Evolutionary conservation across 2,113 vertebrate species (phyloP).

Genomic region (Sigmodon hispidus): DNA sequence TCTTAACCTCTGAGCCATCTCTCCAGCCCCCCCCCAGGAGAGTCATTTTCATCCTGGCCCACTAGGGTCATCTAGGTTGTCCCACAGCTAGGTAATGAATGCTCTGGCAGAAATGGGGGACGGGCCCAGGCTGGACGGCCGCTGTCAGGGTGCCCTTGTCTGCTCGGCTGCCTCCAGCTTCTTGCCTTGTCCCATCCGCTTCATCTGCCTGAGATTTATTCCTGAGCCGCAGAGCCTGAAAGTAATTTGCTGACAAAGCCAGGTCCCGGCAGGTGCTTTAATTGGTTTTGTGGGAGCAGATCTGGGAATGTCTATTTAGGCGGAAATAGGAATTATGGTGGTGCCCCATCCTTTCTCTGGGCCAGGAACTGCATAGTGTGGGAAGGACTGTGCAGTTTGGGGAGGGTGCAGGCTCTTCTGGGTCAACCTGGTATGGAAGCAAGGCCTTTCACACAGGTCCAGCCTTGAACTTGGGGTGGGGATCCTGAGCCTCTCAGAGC

Average conservation of each 20-base stretch:
- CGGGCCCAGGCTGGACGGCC: background rate
- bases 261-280: constrained; percentile 70
- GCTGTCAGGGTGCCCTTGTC: background rate
- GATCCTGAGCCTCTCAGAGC: background rate
- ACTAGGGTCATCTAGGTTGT: background rate
- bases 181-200: background rate
- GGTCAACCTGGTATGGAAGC: background rate
- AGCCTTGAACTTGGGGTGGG: background rate
- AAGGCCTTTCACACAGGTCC: background rate
- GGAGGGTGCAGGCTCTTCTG: background rate
- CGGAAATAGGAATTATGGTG: constrained; percentile 62
- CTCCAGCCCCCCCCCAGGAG: too few species aligned
- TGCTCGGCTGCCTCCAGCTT: background rate
- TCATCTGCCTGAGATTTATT: constrained; percentile 70
- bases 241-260: constrained; percentile 76
- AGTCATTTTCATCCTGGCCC: background rate
- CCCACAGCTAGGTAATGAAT: background rate
- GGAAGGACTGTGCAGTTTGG: background rate
- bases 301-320: constrained; percentile 63
- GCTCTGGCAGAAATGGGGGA: background rate
- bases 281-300: constrained; percentile 75
- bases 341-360: background rate
- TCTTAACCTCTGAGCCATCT: too few species aligned
- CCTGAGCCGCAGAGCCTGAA: constrained; percentile 12
- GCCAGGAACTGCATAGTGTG: background rate